Base-by-base conservation (phyloP, 2,888 invertebrate species). In the Beris morrisii region DNA sequence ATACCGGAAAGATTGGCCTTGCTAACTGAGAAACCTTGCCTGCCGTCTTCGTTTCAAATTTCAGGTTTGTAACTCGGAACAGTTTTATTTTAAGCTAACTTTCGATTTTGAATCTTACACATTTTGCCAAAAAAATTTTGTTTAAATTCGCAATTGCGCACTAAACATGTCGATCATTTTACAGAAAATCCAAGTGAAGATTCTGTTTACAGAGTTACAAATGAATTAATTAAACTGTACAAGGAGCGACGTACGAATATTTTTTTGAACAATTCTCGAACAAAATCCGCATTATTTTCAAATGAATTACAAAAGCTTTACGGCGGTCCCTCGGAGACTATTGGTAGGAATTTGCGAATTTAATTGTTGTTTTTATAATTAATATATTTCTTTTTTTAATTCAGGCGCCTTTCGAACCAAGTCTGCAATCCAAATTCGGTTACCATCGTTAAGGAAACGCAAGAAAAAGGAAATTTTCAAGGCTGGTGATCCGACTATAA, bases 401-500 rank as follows among this genome's bases (percentile, higher is more conserved):
- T 22, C 12, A 65, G 55, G 50, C 48, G 56, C 52, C 6, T 65
- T 57, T 52, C 48, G 58, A n/a, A 65, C 46, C 43, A 50, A 30
- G 22, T 32, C 22, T 30, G 38, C 65, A 28, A 22, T 11, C 3
- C 32, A 48, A 7, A 28, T 65, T 31, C 58, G 66, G 7, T 30
- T 66, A 9, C 58, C 66, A 11, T 45, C 58, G 45, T 13, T 56
- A 5, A 28, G 46, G 4, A 52, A 38, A 48, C 28, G 28, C 45
- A 52, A 54, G 32, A 65, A 46, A 38, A 4, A 44, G 32, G 53
- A 59, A 53, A 55, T 48, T 7, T 79, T 79, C 66, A 73, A 72
- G 7, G 71, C 76, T 0, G 79, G 77, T 3, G 79, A 80, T 73
- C 79, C 78, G 67, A 77, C 76, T 69, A 74, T 75, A 0, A 63